These are phyloP conservation scores for Pecten maximus DNA, from an alignment of 2,888 invertebrate genomes.

Conservation along the genomic window DNA sequence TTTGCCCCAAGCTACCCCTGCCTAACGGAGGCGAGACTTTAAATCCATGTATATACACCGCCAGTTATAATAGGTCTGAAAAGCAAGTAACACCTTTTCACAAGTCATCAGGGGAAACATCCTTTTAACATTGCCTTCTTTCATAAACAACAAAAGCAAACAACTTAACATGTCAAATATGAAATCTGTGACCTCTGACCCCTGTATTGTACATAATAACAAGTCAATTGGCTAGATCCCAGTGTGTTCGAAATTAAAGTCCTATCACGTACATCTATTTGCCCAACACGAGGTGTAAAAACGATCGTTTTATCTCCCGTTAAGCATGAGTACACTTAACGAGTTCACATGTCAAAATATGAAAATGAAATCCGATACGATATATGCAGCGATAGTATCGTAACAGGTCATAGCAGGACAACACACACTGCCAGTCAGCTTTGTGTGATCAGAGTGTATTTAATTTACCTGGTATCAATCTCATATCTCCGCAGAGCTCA, in stretches of 20 bases:
- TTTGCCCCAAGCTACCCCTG: background rate
- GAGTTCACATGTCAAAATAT: slow-evolving; percentile 35
- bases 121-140: slow-evolving; percentile 15
- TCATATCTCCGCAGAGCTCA: background rate
- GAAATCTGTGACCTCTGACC: background rate
- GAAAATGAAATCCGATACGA: background rate
- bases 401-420: background rate
- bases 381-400: background rate
- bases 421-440: background rate
- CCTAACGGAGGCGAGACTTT: background rate
- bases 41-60: background rate
- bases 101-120: background rate
- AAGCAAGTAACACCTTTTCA: background rate
- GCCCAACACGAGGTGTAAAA: slow-evolving; percentile 25
- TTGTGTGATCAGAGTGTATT: background rate
- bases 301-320: slow-evolving; percentile 24
- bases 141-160: slow-evolving; percentile 35
- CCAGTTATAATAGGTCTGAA: background rate
- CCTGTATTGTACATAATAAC: background rate
- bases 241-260: slow-evolving; percentile 17
- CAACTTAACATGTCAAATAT: slow-evolving; percentile 32
- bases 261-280: slow-evolving; percentile 24
- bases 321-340: slow-evolving; percentile 15
- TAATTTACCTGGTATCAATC: background rate
- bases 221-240: slow-evolving; percentile 25